These are phyloP conservation scores for Muraenolepis orangiensis DNA, from an alignment of 2,797 vertebrate species.

Conservation along the genomic window DNA sequence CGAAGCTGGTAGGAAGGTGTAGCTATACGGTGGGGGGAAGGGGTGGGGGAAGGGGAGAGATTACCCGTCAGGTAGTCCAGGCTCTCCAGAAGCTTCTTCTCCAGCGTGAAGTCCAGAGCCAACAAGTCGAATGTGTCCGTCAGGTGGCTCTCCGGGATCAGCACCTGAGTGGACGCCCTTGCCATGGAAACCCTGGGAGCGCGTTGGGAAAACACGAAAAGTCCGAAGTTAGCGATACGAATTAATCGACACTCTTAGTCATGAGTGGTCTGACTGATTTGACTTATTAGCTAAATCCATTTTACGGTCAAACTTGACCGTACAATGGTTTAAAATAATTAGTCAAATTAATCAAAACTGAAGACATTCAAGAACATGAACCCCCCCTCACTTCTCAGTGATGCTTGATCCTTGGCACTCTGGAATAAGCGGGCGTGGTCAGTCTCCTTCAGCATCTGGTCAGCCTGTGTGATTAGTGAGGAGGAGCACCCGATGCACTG, in stretches of 20 bases:
- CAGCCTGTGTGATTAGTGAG: conserved; percentile 92
- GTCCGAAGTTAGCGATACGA: background rate
- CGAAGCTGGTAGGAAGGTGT: background rate
- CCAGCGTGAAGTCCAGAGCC: conserved; percentile 93
- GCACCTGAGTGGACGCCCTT: conserved; percentile 95
- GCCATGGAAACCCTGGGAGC: conserved; percentile 90
- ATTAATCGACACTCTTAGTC: no score
- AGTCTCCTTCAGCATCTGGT: conserved; percentile 92
- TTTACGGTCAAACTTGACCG: no score
- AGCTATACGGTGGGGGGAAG: background rate
- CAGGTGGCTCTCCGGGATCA: conserved; percentile 97
- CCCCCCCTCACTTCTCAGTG: conserved; percentile 85
- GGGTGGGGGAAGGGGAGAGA: background rate
- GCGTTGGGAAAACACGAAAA: no score
- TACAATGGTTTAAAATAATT: no score
- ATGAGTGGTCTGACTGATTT: no score
- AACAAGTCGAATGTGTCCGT: conserved; percentile 96
- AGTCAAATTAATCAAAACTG: no score
- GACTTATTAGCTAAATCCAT: no score
- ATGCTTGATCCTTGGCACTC: conserved; percentile 93
- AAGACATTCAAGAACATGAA: no score
- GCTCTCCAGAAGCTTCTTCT: conserved; percentile 96
- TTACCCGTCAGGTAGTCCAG: conserved; percentile 98
- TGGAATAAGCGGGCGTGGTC: conserved; percentile 98
- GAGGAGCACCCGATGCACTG: conserved; percentile 96